Base-by-base conservation (phyloP, 2,888 invertebrate genomes). In the Plebejus argus region DNA sequence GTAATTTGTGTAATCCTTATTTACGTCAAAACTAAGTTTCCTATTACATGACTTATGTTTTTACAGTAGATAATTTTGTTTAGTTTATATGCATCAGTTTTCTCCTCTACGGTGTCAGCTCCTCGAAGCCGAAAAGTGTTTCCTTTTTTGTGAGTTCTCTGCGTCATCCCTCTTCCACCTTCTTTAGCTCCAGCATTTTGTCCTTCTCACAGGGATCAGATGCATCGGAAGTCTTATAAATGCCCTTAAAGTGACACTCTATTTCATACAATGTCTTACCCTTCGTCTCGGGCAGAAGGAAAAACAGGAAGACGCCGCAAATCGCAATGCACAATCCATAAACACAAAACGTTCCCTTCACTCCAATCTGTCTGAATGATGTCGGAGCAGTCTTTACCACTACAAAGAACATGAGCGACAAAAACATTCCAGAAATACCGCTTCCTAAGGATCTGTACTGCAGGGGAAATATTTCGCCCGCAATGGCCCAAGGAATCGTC, bases 401-500 rank as follows among this genome's bases (percentile, higher is more conserved):
- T 0, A 95, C 84, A 82, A 97, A 97, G 79, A 96, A 95, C 86
- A 96, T 95, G 5, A 95, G 84, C 28, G 96, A 96, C 0, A 95
- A 92, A 77, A 95, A 93, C 87, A 95, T 95, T 1, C 96, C 95
- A 23, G 96, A 95, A 23, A 96, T 90, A 0, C 96, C 96, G 49
- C 96, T 95, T 0, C 96, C 96, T 0, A 96, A 86, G 49, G 96
- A 96, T 71, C 96, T 93, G 77, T 95, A 95, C 1, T 93, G 93
- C 33, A 95, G 89, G 0, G 96, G 95, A 81, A 96, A 96, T 5
- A 97, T 90, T 85, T 97, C 97, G 0, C 96, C 96, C 79, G 96
- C 95, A 85, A 97, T 95, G 15, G 96, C 95, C 95, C 97, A 97
- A 0, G 97, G 96, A 77, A 97, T 90, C 0, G 96, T 95, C 39